Conservation (phyloP, 2,888 invertebrate species). For the Girardia tigrina region DNA sequence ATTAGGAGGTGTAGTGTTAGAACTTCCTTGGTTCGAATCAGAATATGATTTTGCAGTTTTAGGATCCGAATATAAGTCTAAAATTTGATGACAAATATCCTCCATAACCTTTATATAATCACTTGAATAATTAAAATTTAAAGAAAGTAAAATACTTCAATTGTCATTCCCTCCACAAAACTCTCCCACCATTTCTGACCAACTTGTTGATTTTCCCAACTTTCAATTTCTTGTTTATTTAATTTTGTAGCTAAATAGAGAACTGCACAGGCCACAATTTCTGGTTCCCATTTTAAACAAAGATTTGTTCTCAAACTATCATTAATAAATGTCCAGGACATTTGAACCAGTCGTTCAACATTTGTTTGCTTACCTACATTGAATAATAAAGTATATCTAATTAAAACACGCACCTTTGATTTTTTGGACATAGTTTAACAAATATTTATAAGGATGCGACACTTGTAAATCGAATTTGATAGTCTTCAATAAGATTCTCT, state of each 20-base stretch:
- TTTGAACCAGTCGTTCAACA: constrained; percentile 87
- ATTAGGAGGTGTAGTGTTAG: not conserved
- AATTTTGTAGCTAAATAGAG: constrained; percentile 90
- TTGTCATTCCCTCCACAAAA: constrained; percentile 83
- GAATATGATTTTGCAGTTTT: not conserved
- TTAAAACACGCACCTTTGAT: constrained; percentile 29
- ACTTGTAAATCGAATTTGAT: constrained; percentile 96
- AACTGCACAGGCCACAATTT: constrained; percentile 80
- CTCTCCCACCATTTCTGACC: constrained; percentile 77
- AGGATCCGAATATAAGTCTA: constrained; percentile 21
- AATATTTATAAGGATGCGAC: constrained; percentile 84
- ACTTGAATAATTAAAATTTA: not conserved
- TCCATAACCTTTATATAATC: not conserved
- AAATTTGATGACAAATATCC: constrained; percentile 27
- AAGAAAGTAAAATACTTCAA: constrained; percentile 63
- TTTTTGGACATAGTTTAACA: constrained; percentile 56
- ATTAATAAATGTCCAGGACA: constrained; percentile 99
- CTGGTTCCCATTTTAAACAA: constrained; percentile 94
- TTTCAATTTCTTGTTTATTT: constrained; percentile 80
- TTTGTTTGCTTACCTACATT: constrained; percentile 68
- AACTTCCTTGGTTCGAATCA: not conserved
- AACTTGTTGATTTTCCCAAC: constrained; percentile 70
- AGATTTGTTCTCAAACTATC: constrained; percentile 90
- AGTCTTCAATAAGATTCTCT: constrained; percentile 83
- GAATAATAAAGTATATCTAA: constrained; percentile 28